These are phyloP conservation scores for Amphilophus citrinellus DNA, from an alignment of 2,113 vertebrate genomes.

Conservation along the genomic window DNA sequence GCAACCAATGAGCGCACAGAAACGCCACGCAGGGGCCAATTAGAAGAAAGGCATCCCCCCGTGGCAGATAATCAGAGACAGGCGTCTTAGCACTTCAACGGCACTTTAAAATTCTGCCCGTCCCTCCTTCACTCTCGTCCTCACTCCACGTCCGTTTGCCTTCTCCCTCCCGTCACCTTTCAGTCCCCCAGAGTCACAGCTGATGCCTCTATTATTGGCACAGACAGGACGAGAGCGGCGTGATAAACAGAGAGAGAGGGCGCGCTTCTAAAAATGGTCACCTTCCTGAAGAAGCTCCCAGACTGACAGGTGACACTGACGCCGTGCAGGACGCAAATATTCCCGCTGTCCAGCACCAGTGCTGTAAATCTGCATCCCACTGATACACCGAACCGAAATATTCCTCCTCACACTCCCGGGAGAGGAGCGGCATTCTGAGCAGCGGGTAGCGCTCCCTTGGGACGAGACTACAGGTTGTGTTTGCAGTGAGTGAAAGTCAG, in stretches of 20 bases:
- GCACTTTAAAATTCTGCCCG: background rate
- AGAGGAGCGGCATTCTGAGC: background rate
- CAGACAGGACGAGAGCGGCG: background rate
- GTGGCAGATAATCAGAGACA: slow-evolving; percentile 16
- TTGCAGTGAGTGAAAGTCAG: background rate
- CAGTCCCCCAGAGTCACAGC: slow-evolving; percentile 41
- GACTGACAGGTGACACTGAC: slow-evolving; percentile 28
- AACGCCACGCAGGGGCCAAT: slow-evolving; percentile 45
- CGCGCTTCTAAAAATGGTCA: slow-evolving; percentile 39
- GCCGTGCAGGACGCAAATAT: background rate
- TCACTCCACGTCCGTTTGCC: background rate
- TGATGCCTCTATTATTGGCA: slow-evolving; percentile 62
- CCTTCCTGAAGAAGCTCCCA: slow-evolving; percentile 21
- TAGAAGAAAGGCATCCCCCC: background rate
- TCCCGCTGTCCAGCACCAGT: background rate
- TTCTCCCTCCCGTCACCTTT: slow-evolving; percentile 22
- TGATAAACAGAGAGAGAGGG: background rate
- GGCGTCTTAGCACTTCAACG: background rate
- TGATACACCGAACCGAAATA: too few species aligned
- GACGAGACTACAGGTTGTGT: background rate
- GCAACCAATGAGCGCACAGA: slow-evolving; percentile 28
- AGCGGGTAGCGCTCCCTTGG: background rate
- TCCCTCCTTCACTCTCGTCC: slow-evolving; percentile 11
- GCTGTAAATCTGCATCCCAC: background rate
- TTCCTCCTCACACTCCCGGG: background rate